Conservation (phyloP, 1,140 invertebrate species). For the Lerema accius region DNA sequence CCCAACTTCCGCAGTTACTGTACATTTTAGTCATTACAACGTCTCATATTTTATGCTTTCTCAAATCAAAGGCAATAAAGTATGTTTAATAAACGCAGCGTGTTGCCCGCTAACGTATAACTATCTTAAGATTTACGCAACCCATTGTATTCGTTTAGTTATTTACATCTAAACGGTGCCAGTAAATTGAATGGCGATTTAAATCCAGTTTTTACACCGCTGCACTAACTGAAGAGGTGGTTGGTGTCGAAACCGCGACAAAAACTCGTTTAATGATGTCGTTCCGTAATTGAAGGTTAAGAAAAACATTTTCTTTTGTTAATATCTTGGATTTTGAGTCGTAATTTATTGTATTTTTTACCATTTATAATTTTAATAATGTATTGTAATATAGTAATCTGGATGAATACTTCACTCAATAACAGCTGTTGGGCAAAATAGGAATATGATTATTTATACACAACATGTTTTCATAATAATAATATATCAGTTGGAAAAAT, state of each 20-base stretch:
- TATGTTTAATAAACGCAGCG: background rate
- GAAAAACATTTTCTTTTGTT: background rate
- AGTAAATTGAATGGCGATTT: constrained; percentile 50
- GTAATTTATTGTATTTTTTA: background rate
- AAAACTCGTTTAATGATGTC: background rate
- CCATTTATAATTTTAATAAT: too few species aligned
- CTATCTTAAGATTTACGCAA: constrained; percentile 37
- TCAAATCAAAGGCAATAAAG: background rate
- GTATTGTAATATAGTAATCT: too few species aligned
- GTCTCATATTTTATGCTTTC: too few species aligned
- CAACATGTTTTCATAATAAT: too few species aligned
- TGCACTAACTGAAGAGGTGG: constrained; percentile 16
- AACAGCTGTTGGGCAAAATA: too few species aligned
- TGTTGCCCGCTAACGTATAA: constrained; percentile 6
- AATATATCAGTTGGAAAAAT: too few species aligned
- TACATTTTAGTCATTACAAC: too few species aligned
- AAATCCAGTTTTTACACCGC: constrained; percentile 43
- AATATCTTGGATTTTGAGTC: background rate
- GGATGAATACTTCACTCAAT: too few species aligned
- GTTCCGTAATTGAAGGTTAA: background rate
- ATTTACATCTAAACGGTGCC: constrained; percentile 42
- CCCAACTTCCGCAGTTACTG: too few species aligned
- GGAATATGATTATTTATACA: too few species aligned
- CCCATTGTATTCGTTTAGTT: constrained; percentile 41
- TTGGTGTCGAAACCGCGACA: constrained; percentile 10